A percentile compares a stretch with the other conserved stretches of the same genome.
phyloP scores from a whole-genome alignment of 2,113 vertebrate genomes.

The Gadus chalcogrammus region DNA sequence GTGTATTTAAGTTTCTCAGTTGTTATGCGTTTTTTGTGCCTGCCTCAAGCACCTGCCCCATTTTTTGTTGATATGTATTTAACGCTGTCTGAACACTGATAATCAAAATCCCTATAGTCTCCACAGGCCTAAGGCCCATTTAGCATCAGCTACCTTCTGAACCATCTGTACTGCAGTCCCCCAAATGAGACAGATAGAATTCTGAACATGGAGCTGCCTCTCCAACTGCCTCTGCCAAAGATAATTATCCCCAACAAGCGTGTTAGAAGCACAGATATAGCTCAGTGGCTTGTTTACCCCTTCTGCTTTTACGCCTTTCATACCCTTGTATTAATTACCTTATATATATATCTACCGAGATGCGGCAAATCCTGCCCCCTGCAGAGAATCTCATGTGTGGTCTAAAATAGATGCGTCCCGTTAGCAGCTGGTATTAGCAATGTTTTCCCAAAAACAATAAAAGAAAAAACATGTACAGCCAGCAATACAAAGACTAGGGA shows the following conservation, averaged over 20 bases:
- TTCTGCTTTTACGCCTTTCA: conserved; percentile 8
- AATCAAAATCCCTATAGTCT: no score
- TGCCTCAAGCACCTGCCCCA: no score
- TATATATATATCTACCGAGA: background rate
- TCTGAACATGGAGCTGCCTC: background rate
- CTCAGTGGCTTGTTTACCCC: conserved; percentile 9
- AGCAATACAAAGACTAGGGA: no score
- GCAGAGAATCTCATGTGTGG: conserved; percentile 9
- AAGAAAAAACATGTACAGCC: conserved; percentile 10
- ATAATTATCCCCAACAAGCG: conserved; percentile 5
- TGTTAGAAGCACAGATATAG: conserved; percentile 6
- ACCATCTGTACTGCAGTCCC: no score
- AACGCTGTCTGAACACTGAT: no score
- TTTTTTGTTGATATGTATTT: no score
- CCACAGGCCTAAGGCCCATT: no score
- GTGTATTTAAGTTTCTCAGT: background rate
- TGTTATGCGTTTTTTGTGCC: no score
- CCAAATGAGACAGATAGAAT: no score
- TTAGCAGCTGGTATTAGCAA: no score
- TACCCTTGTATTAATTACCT: conserved; percentile 20
- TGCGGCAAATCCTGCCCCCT: conserved; percentile 11
- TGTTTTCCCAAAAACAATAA: background rate
- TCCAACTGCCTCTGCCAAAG: background rate
- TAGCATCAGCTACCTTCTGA: no score
- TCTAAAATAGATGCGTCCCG: conserved; percentile 23